These are phyloP conservation scores for Hydrolagus affinis DNA, from an alignment of 2,113 vertebrate genomes.

Conservation along the genomic window DNA sequence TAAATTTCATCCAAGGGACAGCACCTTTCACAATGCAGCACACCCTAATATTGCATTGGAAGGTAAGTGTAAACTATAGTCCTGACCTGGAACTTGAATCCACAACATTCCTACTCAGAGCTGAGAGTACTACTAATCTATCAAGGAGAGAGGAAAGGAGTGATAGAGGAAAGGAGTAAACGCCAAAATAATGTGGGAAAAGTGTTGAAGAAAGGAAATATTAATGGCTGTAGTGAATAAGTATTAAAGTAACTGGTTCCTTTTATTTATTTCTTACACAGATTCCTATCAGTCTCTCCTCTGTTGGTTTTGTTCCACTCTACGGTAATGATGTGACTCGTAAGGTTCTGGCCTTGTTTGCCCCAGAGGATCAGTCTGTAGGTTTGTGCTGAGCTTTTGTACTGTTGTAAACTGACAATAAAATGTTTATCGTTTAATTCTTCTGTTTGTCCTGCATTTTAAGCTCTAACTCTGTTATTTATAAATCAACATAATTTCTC, in stretches of 20 bases:
- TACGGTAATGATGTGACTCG: conserved; percentile 61
- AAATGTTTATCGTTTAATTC: background rate
- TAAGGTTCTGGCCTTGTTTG: conserved; percentile 76
- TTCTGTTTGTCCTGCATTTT: background rate
- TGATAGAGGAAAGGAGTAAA: background rate
- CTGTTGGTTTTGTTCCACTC: conserved; percentile 67
- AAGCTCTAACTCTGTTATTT: background rate
- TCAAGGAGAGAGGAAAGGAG: background rate
- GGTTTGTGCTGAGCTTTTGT: conserved; percentile 47
- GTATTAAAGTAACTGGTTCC: background rate
- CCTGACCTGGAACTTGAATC: background rate
- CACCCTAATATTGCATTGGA: too few relatives aligned
- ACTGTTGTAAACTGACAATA: background rate
- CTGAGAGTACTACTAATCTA: too few relatives aligned
- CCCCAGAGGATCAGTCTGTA: conserved; percentile 61
- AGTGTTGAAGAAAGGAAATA: background rate
- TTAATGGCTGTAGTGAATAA: background rate
- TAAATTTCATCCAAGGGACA: too few relatives aligned
- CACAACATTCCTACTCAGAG: background rate
- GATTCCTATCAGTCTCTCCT: conserved; percentile 65
- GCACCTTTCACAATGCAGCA: too few relatives aligned
- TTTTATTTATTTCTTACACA: conserved; percentile 43
- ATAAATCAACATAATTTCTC: background rate
- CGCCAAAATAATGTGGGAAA: background rate
- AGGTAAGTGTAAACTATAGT: too few relatives aligned